These are phyloP conservation scores for Drosophila bunnanda DNA, from an alignment of 2,888 invertebrate genomes.

Conservation along the genomic window DNA sequence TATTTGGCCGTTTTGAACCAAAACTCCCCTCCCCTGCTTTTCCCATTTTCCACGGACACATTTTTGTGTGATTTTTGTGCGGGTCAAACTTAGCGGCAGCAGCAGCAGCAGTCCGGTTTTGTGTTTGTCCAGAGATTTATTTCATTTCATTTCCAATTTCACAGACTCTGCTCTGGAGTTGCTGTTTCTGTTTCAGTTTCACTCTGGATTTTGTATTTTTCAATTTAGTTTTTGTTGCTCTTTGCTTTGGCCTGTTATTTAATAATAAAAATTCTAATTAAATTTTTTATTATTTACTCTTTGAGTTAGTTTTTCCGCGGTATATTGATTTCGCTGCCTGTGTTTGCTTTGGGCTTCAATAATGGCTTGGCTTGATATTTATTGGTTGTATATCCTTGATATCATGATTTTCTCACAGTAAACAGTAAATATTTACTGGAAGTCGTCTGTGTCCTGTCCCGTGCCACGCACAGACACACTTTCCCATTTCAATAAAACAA, in stretches of 20 bases:
- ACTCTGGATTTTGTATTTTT: slow-evolving; percentile 48
- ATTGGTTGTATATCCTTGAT: slow-evolving; percentile 34
- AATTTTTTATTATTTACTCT: slow-evolving; percentile 48
- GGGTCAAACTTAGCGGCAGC: slow-evolving; percentile 11
- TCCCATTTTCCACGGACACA: slow-evolving; percentile 20
- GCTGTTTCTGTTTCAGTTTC: slow-evolving; percentile 17
- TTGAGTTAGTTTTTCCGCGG: slow-evolving; percentile 40
- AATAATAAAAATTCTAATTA: slow-evolving; percentile 72
- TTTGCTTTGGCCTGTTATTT: slow-evolving; percentile 56
- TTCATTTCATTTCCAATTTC: slow-evolving; percentile 65
- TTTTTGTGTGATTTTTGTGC: slow-evolving; percentile 36
- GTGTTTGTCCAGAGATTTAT: slow-evolving; percentile 56
- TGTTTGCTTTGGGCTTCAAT: slow-evolving; percentile 7
- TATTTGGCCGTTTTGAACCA: slow-evolving; percentile 48
- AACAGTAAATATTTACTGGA: slow-evolving; percentile 69
- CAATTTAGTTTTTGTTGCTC: slow-evolving; percentile 57
- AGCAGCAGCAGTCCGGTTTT: slow-evolving; percentile 11
- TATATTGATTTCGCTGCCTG: slow-evolving; percentile 42
- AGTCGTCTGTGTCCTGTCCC: slow-evolving; percentile 17
- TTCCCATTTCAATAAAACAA: slow-evolving; percentile 69
- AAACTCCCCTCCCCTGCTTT: neutral
- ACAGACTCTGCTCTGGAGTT: slow-evolving; percentile 11
- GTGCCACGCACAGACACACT: slow-evolving; percentile 35
- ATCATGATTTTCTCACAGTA: slow-evolving; percentile 72
- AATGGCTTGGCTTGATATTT: slow-evolving; percentile 2